Conservation (phyloP, 1,140 invertebrate species). For the Eriocheir sinensis region DNA sequence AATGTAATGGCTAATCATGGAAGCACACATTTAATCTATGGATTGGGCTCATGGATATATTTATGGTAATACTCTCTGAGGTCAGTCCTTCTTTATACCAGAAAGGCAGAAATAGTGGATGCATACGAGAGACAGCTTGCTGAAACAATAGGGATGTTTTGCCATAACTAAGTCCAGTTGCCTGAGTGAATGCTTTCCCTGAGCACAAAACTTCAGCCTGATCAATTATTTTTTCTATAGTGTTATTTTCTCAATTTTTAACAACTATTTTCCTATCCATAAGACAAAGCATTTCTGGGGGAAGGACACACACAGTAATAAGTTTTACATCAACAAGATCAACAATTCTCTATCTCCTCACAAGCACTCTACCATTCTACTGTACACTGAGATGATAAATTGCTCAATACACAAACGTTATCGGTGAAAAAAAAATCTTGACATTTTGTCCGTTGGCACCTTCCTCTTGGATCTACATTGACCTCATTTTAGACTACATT, state of each 20-base stretch:
- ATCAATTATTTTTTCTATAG: background rate
- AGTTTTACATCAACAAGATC: background rate
- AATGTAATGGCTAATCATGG: background rate
- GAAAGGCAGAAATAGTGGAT: background rate
- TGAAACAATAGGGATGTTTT: background rate
- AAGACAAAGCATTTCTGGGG: background rate
- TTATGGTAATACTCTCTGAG: too few species aligned
- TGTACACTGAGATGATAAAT: background rate
- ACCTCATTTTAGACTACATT: too few species aligned
- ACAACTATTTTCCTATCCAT: background rate
- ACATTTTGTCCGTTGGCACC: too few species aligned
- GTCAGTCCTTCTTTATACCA: background rate
- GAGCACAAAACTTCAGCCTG: background rate
- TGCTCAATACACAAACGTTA: too few species aligned
- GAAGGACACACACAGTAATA: background rate
- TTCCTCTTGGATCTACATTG: too few species aligned
- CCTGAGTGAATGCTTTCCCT: background rate
- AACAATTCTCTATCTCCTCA: background rate
- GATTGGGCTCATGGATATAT: background rate
- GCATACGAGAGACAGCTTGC: background rate
- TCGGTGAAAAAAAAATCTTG: too few species aligned
- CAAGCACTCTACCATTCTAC: background rate
- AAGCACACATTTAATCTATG: background rate
- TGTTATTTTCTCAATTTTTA: background rate
- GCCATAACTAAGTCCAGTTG: background rate